These are phyloP conservation scores for Oligia fasciuncula DNA, from an alignment of 2,888 invertebrate species.

Conservation along the genomic window DNA sequence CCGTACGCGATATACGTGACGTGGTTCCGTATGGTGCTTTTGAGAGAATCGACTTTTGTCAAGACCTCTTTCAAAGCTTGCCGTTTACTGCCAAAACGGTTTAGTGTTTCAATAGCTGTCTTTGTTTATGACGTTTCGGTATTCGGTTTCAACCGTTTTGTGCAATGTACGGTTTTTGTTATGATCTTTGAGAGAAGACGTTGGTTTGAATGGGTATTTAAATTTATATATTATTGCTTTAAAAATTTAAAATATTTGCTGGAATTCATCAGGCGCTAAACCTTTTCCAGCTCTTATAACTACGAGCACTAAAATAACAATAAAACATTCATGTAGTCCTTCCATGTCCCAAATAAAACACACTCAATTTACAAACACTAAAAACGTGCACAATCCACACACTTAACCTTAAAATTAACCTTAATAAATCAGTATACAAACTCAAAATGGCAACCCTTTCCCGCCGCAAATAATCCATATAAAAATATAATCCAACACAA, in stretches of 20 bases:
- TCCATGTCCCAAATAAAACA: constrained; percentile 12
- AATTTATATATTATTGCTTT: not conserved
- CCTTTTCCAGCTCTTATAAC: not conserved
- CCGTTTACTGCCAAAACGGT: constrained; percentile 63
- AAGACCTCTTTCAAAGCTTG: constrained; percentile 57
- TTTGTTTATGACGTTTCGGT: constrained; percentile 57
- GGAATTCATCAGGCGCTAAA: not conserved
- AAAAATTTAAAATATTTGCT: not conserved
- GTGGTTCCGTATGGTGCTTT: constrained; percentile 70
- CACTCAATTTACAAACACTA: constrained; percentile 30
- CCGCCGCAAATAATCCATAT: constrained; percentile 57
- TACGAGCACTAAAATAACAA: not conserved
- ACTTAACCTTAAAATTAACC: constrained; percentile 43
- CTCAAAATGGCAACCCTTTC: constrained; percentile 51
- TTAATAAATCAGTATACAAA: constrained; percentile 43
- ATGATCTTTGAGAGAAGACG: constrained; percentile 19
- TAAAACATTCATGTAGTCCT: not conserved
- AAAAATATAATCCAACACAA: constrained; percentile 62
- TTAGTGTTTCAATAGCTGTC: constrained; percentile 62
- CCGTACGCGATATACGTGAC: constrained; percentile 77
- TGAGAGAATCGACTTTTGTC: constrained; percentile 69
- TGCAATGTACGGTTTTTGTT: constrained; percentile 41
- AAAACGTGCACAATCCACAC: constrained; percentile 19
- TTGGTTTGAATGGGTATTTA: not conserved
- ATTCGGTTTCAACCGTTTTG: constrained; percentile 37